These are phyloP conservation scores for Eupsittula cactorum DNA, from an alignment of 2,113 vertebrate genomes.

Conservation along the genomic window DNA sequence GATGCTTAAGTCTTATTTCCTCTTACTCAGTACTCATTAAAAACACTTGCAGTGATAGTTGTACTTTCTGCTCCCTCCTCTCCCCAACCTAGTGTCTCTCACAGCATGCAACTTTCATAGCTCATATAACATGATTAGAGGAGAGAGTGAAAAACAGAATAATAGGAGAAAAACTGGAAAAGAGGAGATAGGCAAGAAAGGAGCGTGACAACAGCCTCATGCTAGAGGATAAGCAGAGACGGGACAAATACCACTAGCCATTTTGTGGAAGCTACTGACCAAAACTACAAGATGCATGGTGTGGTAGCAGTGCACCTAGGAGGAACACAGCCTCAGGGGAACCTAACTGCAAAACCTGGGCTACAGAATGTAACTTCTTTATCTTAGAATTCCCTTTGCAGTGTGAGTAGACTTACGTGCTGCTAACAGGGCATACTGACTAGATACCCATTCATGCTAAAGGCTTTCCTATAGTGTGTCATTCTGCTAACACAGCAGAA, in stretches of 20 bases:
- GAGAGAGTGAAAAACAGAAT: not conserved
- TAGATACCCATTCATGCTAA: not conserved
- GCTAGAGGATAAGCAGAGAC: not conserved
- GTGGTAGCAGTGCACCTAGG: not conserved
- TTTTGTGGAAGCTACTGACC: not conserved
- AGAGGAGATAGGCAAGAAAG: not conserved
- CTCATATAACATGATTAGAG: not conserved
- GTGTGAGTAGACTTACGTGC: not conserved
- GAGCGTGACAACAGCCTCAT: rapidly evolving
- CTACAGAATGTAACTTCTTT: not conserved
- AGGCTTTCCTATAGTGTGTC: not conserved
- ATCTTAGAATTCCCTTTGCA: not conserved
- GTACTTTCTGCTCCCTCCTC: not conserved
- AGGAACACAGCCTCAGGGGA: not conserved
- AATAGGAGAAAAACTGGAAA: not conserved
- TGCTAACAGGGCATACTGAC: not conserved
- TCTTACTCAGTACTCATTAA: not conserved
- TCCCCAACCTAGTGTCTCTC: not conserved
- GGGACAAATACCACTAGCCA: not conserved
- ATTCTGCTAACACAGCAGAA: not conserved
- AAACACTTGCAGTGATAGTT: not conserved
- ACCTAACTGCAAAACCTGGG: not conserved
- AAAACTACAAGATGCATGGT: not conserved
- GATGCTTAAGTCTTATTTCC: not conserved
- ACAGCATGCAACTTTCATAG: not conserved